phyloP scores from a whole-genome alignment of 2,888 invertebrate genomes.

The Scaptodrosophila latifasciaeformis region DNA sequence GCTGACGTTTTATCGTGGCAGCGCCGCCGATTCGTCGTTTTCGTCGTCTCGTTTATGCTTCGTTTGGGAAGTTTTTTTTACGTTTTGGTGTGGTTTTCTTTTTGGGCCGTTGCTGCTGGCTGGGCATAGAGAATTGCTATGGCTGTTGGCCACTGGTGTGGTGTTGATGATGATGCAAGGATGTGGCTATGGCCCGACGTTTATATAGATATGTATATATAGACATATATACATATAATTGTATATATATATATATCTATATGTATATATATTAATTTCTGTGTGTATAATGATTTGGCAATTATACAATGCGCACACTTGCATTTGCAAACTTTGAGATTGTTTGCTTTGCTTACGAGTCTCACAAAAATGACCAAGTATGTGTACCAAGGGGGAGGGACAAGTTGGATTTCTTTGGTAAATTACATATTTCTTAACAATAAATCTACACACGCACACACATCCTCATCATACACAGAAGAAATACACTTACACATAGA shows the following conservation, averaged over 20 bases:
- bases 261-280: constrained; percentile 13
- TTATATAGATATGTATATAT: constrained; percentile 47
- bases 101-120: constrained; percentile 19
- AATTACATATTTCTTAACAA: constrained; percentile 41
- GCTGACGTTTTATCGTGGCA: constrained; percentile 55
- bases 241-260: too few relatives aligned
- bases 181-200: constrained; percentile 33
- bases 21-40: constrained; percentile 15
- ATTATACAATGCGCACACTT: constrained; percentile 1
- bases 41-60: constrained; percentile 47
- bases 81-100: constrained; percentile 46
- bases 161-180: constrained; percentile 58
- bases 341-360: too few relatives aligned
- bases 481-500: constrained; percentile 68
- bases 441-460: constrained; percentile 33
- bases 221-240: too few relatives aligned
- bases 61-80: constrained; percentile 37
- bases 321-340: constrained; percentile 4
- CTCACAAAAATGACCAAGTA: too few relatives aligned
- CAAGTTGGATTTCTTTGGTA: constrained; percentile 3
- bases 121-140: constrained; percentile 15
- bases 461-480: constrained; percentile 49
- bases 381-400: constrained; percentile 1
- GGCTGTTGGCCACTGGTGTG: constrained; percentile 14
- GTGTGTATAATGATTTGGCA: not conserved